Percentiles rank a stretch among this genome's conserved stretches.
phyloP scores from a whole-genome alignment of 2,113 vertebrate genomes.

The Chloropsis hardwickii region DNA sequence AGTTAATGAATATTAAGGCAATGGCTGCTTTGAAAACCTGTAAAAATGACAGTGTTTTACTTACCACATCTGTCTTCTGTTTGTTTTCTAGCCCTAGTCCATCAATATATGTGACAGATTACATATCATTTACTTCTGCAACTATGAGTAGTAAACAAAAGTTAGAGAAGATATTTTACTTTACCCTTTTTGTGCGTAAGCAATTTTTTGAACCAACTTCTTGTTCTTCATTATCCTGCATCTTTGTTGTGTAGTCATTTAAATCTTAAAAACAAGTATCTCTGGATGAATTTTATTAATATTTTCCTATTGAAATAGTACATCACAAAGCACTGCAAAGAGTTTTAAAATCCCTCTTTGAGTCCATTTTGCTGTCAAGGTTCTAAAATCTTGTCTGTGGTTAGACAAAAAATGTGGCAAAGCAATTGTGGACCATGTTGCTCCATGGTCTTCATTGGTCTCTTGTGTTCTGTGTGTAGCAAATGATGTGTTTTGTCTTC shows the following conservation, averaged over 20 bases:
- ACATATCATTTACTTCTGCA: background rate
- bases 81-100: background rate
- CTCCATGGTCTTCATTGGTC: background rate
- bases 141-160: background rate
- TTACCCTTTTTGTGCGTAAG: fast-evolving
- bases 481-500: background rate
- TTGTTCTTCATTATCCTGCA: background rate
- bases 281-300: background rate
- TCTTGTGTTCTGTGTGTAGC: background rate
- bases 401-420: background rate
- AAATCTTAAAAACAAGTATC: background rate
- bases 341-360: background rate
- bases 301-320: background rate
- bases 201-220: background rate
- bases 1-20: constrained; percentile 28
- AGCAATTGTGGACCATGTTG: background rate
- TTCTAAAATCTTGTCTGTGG: background rate
- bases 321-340: background rate
- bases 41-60: background rate
- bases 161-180: background rate
- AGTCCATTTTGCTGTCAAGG: background rate
- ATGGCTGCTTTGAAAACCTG: background rate
- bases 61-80: background rate
- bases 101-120: background rate
- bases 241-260: background rate